phyloP scores from a whole-genome alignment of 2,797 vertebrate species.

The Melanotaenia parkinsoni region DNA sequence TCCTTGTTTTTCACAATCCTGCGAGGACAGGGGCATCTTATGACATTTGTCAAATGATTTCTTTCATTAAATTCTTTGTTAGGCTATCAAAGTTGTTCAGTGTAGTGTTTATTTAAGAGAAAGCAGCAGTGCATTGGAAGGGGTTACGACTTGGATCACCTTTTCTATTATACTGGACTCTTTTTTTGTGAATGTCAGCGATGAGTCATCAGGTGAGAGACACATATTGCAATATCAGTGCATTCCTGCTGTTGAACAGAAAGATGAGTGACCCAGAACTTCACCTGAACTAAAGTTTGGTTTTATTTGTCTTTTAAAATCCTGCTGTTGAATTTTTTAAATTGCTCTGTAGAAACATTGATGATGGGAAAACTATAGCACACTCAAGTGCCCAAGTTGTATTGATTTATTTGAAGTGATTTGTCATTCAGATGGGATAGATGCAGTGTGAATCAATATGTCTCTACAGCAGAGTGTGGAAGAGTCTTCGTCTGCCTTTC shows the following conservation, averaged over 20 bases:
- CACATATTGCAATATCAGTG: not conserved
- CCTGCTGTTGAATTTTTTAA: not conserved
- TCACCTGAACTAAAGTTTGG: constrained; percentile 8
- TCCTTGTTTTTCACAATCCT: constrained; percentile 12
- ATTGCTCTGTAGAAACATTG: not conserved
- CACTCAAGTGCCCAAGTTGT: not conserved
- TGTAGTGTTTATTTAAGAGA: constrained; percentile 11
- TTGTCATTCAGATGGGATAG: not conserved
- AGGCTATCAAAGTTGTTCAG: not conserved
- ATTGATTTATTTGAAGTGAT: not conserved
- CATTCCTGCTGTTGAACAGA: constrained; percentile 21
- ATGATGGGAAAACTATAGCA: not conserved
- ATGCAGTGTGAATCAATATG: not conserved
- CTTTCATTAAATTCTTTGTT: constrained; percentile 19
- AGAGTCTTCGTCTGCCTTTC: not conserved
- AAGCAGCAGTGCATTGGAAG: not conserved
- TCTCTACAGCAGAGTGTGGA: not conserved
- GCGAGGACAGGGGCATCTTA: not conserved
- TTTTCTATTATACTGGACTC: not conserved
- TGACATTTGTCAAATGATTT: not conserved
- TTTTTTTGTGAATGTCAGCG: constrained; percentile 19
- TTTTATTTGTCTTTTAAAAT: not conserved
- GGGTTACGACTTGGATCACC: constrained; percentile 11
- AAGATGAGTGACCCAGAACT: constrained; percentile 13
- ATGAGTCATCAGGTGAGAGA: constrained; percentile 10